Evolutionary conservation across 2,888 invertebrate genomes (phyloP).

Genomic region (Argyresthia albistria): DNA sequence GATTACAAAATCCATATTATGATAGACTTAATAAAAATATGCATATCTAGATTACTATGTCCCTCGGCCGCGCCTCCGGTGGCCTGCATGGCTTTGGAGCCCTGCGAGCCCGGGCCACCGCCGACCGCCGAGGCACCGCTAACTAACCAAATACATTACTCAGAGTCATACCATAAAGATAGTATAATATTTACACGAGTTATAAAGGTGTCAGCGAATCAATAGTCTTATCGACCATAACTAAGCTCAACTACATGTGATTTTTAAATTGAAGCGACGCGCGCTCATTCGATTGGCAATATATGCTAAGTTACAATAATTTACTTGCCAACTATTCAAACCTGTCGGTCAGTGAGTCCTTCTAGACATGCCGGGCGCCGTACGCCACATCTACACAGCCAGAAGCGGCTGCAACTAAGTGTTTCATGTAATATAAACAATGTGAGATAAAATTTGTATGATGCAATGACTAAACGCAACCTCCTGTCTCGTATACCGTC

Average conservation of each 20-base stretch:
- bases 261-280: constrained; percentile 61
- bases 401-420: constrained; percentile 1
- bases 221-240: constrained; percentile 64
- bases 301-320: constrained; percentile 22
- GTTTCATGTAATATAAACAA: neutral
- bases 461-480: constrained; percentile 2
- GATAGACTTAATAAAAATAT: constrained; percentile 71
- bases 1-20: constrained; percentile 69
- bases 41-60: constrained; percentile 65
- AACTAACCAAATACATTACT: constrained; percentile 32
- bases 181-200: constrained; percentile 69
- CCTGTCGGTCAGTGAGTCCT: neutral
- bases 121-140: constrained; percentile 15
- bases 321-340: neutral
- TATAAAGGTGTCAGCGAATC: constrained; percentile 65
- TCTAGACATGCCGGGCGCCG: neutral
- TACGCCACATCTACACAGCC: neutral
- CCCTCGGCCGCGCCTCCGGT: constrained; percentile 15
- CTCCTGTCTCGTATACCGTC: neutral
- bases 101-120: constrained; percentile 6
- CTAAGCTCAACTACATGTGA: constrained; percentile 69
- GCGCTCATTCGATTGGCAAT: constrained; percentile 19
- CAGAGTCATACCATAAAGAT: constrained; percentile 62
- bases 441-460: constrained; percentile 5
- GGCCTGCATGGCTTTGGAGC: neutral